Base-by-base conservation (phyloP, 2,113 vertebrate genomes). In the mouse (Mus musculus) region DNA sequence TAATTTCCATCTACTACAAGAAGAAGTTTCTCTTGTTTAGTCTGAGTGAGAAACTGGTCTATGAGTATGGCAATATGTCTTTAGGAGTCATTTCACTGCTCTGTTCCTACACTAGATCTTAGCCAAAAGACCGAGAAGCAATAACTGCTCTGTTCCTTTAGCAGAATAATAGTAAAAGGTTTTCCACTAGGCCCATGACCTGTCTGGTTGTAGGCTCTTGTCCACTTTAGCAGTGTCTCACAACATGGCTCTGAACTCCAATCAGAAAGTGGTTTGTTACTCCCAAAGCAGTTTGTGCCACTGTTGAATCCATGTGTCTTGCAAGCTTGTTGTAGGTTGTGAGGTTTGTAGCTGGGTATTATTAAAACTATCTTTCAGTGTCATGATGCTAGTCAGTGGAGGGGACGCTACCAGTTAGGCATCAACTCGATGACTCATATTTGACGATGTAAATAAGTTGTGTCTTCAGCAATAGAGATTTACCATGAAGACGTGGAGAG, bases 231-330 rank as follows among this genome's bases (percentile, higher is more conserved):
- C 33, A n/a, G 54, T 13, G 19, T 59, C 78, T 81, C 52, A 3
- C 78, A n/a, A 10, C 36, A 52, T n/a, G 33, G 20, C 5, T 36
- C 54, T 26, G 24, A n/a, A 56, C 36, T n/a, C 33, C 78, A 22
- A 3, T 39, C 33, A 56, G 80, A 26, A 24, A 82, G 20, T 59
- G 36, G 77, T 59, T 26, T 56, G 80, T 14, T 82, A 8, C 54
- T 82, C 6, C 80, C 0, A 0, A 26, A 13, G 26, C 76, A 26
- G 11, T 2, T 2, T 26, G 36, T 13, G 1, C 11, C 54, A 7
- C 36, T 82, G 80, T 61, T 61, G 36, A 2, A 2, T 39, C 54
- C 56, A n/a, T 14, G 0, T 52, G 33, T 19, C 17, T 39, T 39
- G 22, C 22, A 24, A 13, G 33, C 33, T 26, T 39, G 36, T 24